phyloP scores from a whole-genome alignment of 2,113 vertebrate species.

The Anguilla japonica region DNA sequence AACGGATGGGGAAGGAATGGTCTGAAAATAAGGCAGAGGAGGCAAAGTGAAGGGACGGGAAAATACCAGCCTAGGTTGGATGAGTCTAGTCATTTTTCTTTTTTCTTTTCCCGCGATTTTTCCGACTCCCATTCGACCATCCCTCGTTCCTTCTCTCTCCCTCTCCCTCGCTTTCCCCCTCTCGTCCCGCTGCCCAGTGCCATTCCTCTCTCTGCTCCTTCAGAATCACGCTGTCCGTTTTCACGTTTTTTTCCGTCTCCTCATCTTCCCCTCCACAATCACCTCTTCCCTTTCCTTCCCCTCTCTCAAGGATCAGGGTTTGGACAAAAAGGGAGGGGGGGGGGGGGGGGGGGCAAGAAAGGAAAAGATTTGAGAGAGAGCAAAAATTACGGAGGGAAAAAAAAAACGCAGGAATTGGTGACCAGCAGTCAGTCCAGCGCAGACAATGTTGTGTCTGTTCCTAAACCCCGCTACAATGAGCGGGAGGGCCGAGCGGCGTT shows the following conservation, averaged over 20 bases:
- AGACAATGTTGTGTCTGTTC: not conserved
- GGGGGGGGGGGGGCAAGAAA: conserved; percentile 32
- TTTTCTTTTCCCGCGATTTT: conserved; percentile 57
- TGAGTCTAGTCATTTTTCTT: conserved; percentile 9
- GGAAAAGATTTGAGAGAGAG: conserved; percentile 17
- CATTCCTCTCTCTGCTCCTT: conserved; percentile 54
- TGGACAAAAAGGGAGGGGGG: not conserved
- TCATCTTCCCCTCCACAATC: conserved; percentile 55
- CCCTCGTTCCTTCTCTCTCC: conserved; percentile 58
- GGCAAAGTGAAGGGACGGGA: not conserved
- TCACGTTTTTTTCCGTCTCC: conserved; percentile 49
- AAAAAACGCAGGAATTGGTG: conserved; percentile 23
- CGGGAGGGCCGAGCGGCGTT: not conserved
- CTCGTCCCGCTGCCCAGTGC: conserved; percentile 31
- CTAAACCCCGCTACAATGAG: not conserved
- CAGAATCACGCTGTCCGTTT: conserved; percentile 60
- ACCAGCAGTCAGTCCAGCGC: not conserved
- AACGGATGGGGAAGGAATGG: conserved; percentile 45
- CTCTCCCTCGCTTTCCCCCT: conserved; percentile 49
- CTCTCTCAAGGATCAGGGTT: not conserved
- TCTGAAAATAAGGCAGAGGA: conserved; percentile 32
- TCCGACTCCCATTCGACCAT: conserved; percentile 56
- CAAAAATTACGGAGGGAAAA: conserved; percentile 31
- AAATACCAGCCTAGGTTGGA: conserved; percentile 23
- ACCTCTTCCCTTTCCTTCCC: conserved; percentile 27